Conservation (phyloP, 2,797 vertebrate species). For the Scolopax bukidnonensis region DNA sequence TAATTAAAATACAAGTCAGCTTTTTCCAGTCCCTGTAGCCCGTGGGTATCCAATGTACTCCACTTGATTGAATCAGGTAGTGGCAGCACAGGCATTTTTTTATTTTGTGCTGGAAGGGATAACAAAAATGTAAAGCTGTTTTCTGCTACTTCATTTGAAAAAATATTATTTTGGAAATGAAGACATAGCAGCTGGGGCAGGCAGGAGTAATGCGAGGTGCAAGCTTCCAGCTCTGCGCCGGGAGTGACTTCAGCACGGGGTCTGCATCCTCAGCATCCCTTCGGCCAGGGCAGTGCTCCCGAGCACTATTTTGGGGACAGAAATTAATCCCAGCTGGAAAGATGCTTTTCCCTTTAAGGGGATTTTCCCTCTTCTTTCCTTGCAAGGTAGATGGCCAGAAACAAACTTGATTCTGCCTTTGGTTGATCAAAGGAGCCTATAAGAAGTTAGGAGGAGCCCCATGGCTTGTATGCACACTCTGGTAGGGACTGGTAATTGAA, state of each 20-base stretch:
- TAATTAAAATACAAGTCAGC: conserved; percentile 98
- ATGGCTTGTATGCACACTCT: not conserved
- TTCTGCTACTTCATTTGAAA: conserved; percentile 84
- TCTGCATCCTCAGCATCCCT: conserved; percentile 32
- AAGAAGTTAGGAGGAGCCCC: not conserved
- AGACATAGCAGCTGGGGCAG: conserved; percentile 75
- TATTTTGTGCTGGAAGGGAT: conserved; percentile 92
- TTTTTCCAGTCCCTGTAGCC: conserved; percentile 85
- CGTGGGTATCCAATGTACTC: conserved; percentile 93
- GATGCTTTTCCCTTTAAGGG: conserved; percentile 12
- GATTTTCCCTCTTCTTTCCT: not conserved
- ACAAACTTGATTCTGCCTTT: not conserved
- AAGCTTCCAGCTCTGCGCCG: not conserved
- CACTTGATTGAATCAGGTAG: conserved; percentile 99
- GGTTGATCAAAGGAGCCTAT: conserved; percentile 19
- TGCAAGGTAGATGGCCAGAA: not conserved
- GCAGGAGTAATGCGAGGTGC: conserved; percentile 23
- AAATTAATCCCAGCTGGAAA: conserved; percentile 67
- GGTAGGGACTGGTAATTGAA: not conserved
- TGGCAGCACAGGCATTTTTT: conserved; percentile 89
- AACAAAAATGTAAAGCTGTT: conserved; percentile 88
- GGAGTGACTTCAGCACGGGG: not conserved
- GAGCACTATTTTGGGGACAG: conserved; percentile 51
- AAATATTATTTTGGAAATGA: conserved; percentile 82
- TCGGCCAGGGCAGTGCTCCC: conserved; percentile 53